Evolutionary conservation across 2,888 invertebrate species (phyloP), one percentile per base, ranked within the genome.

Genomic region (Crossocerus cetratus): DNA sequence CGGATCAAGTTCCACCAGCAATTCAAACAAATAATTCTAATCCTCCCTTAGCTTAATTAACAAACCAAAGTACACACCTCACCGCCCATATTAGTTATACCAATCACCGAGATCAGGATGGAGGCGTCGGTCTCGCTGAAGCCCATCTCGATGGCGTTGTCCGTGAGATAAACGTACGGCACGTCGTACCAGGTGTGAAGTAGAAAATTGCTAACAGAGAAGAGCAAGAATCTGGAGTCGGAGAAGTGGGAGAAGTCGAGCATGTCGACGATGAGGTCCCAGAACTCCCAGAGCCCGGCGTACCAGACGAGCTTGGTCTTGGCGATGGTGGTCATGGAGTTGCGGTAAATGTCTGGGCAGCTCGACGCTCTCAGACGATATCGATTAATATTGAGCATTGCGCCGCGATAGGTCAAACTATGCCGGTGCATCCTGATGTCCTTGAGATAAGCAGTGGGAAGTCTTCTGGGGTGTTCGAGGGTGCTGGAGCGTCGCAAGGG

Each of bases 171-270:
- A 81, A 98, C 95, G 90, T 98, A 98, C 2, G 97, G 97, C 67
- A 98, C 96, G 89, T 98, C 98, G 90, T 96, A 96, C 96, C 97
- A 97, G 85, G 96, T 95, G 92, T 98, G 98, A 77, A 98, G 92
- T 21, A 97, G 92, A 90, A 97, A 96, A 91, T 97, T 98, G 71
- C 97, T 97, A 20, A 97, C 88, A 22, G 96, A 94, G 91, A 98
- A 97, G 64, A 96, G 91, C 32, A 95, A 91, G 91, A 95, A 96
- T 78, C 92, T 93, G 21, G 92, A 92, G 90, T 96, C 95, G 62
- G 92, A 91, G 89, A 97, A 95, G 91, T 96, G 95, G 0, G 95
- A 95, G 88, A 96, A 94, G 90, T 97, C 96, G 58, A 96, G 91
- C 91, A 96, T 95, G 87, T 96, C 96, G 49, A 94, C 93, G 0